Evolutionary conservation across 2,888 invertebrate species (phyloP), one percentile per base, ranked within the genome.

Genomic region (Craniophora ligustri): DNA sequence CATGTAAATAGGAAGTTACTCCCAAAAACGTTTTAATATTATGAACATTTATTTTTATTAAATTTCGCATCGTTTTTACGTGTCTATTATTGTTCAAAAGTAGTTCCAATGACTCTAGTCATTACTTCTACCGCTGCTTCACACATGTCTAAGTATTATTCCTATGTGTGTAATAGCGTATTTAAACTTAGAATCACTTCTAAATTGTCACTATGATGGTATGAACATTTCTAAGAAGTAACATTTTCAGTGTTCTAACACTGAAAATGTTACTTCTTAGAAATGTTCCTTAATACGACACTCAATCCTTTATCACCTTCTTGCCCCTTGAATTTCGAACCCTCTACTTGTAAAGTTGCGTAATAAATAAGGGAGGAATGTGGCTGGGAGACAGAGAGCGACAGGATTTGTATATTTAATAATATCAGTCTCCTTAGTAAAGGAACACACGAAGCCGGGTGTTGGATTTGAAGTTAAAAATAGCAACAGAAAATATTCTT

Each of bases 331-430:
- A 31, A 34, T 46, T 58, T 46, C 5, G 16, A 48, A 6, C 53
- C 30, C 35, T 21, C 32, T 40, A 16, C 50, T 23, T 58, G 45
- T 3, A 26, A 21, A 45, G 41, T 49, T 47, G 45, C 28, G 48
- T 36, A 30, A 34, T 51, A 57, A 47, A 50, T 31, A 51, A 45
- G 32, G 32, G 40, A 44, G 51, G 19, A 41, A 56, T 56, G 16
- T 26, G 11, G 8, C 14, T 57, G 16, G 16, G 42, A 30, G 3
- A 40, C 8, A 21, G 30, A 40, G 23, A 28, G 39, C 42, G 40
- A 41, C 32, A 16, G 44, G n/a, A 35, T 28, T 13, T n/a, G 39
- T 45, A 47, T 32, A 21, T 58, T 40, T 45, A 3, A 44, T 26
- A 30, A 58, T 64, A 31, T 48, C 32, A 18, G 36, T 28, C 10